phyloP scores from a whole-genome alignment of 2,888 invertebrate genomes.

The Nysson spinosus region DNA sequence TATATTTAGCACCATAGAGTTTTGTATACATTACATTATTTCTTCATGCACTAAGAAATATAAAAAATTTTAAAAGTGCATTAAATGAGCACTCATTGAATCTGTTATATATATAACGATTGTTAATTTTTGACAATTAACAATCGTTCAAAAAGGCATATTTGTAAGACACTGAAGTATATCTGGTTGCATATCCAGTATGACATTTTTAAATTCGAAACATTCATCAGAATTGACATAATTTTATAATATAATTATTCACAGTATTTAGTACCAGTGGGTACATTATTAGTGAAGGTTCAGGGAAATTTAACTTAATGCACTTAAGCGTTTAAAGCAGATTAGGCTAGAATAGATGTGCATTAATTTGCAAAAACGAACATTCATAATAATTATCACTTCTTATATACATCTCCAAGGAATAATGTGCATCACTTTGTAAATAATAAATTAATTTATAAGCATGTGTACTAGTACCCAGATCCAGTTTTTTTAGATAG shows the following conservation, averaged over 20 bases:
- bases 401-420: constrained; percentile 17
- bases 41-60: constrained; percentile 37
- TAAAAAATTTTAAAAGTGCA: constrained; percentile 17
- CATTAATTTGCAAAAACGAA: constrained; percentile 21
- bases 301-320: constrained; percentile 53
- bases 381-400: constrained; percentile 24
- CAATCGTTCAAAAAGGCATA: too few relatives aligned
- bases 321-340: constrained; percentile 37
- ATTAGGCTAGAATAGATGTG: constrained; percentile 28
- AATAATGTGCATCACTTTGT: constrained; percentile 35
- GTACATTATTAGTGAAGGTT: constrained; percentile 46
- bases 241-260: constrained; percentile 10
- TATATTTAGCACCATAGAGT: constrained; percentile 52
- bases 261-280: constrained; percentile 23
- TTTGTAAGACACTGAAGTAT: too few relatives aligned
- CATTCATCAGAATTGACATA: constrained; percentile 5
- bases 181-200: too few relatives aligned
- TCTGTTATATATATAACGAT: too few relatives aligned
- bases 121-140: too few relatives aligned
- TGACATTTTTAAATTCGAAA: constrained; percentile 29
- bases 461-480: constrained; percentile 13
- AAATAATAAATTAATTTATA: constrained; percentile 29
- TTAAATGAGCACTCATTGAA: too few relatives aligned
- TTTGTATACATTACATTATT: constrained; percentile 32
- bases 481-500: too few relatives aligned